These are phyloP conservation scores for Saturnia japonica DNA, from an alignment of 2,888 invertebrate genomes.

Conservation along the genomic window DNA sequence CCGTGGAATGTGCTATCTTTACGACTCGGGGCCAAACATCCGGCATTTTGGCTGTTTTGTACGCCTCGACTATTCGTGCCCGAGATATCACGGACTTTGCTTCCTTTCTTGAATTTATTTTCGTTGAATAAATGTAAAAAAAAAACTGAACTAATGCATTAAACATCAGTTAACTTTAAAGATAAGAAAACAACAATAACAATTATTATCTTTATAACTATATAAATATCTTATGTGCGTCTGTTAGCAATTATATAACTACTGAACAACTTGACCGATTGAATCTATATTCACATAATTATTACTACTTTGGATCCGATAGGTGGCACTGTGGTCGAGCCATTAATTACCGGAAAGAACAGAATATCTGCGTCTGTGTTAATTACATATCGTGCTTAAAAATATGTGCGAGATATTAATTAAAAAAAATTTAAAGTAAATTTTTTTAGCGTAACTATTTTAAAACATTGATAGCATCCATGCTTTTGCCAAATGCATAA, in stretches of 20 bases:
- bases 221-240: not conserved
- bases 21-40: constrained; percentile 45
- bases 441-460: not conserved
- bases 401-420: no score
- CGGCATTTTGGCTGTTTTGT: constrained; percentile 41
- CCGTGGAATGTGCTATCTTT: constrained; percentile 47
- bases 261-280: no score
- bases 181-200: constrained; percentile 11
- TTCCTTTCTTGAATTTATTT: constrained; percentile 33
- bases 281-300: no score
- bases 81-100: constrained; percentile 29
- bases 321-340: no score
- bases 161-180: not conserved
- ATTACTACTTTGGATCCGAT: no score
- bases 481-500: not conserved
- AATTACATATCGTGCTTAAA: no score
- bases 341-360: no score
- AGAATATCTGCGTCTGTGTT: no score
- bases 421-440: no score
- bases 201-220: constrained; percentile 19
- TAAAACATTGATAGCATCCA: not conserved
- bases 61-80: constrained; percentile 19
- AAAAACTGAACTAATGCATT: not conserved
- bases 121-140: constrained; percentile 25
- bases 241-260: no score